These are phyloP conservation scores for Ormyrus pomaceus DNA, from an alignment of 2,888 invertebrate species.

Conservation along the genomic window DNA sequence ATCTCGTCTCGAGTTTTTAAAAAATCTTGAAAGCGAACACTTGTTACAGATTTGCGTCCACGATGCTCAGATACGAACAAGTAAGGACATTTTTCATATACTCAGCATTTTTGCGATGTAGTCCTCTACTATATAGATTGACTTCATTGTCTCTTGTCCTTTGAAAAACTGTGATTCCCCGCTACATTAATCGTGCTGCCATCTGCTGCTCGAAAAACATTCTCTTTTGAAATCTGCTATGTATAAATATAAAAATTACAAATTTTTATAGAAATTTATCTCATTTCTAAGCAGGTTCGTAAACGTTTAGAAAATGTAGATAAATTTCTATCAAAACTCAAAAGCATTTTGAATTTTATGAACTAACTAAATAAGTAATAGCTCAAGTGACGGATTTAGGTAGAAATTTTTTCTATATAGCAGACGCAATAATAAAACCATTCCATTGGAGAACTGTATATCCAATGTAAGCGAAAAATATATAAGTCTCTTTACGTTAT, in stretches of 20 bases:
- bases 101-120: constrained; percentile 12
- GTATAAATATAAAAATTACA: not conserved
- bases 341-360: not conserved
- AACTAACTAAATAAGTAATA: not conserved
- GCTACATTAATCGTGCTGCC: constrained; percentile 40
- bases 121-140: constrained; percentile 9
- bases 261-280: too few species aligned
- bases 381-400: constrained; percentile 9
- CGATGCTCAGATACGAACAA: constrained; percentile 8
- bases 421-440: not conserved
- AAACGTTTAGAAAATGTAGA: not conserved
- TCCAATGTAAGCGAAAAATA: constrained; percentile 6
- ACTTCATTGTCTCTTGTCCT: constrained; percentile 35
- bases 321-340: not conserved
- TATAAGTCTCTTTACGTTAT: not conserved
- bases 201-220: constrained; percentile 36
- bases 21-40: not conserved
- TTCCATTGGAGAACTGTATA: constrained; percentile 1
- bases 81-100: constrained; percentile 12
- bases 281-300: not conserved
- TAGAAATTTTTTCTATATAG: constrained; percentile 3
- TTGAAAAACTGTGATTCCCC: constrained; percentile 47
- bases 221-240: constrained; percentile 21
- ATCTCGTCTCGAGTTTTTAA: too few species aligned
- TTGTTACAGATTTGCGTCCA: not conserved